phyloP scores from a whole-genome alignment of 2,888 invertebrate genomes.

The Spilosoma lubricipeda region DNA sequence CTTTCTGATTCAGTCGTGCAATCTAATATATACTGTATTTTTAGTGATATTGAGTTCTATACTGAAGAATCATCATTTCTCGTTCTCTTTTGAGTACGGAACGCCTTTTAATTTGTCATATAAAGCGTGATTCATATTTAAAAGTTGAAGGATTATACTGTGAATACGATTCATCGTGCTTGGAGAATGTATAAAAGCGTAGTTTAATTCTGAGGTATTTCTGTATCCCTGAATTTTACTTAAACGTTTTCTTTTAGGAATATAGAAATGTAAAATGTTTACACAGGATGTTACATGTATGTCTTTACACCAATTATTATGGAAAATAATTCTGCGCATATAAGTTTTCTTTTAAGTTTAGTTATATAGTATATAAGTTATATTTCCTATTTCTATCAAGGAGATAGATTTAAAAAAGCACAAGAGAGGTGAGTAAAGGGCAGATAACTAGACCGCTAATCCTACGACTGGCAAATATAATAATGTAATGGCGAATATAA shows the following conservation, averaged over 20 bases:
- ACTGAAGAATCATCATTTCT: neutral
- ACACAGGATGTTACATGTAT: no score
- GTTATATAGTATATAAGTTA: no score
- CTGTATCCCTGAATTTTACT: neutral
- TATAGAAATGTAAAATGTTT: neutral
- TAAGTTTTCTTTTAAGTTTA: no score
- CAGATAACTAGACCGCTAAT: no score
- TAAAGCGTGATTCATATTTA: slow-evolving; percentile 53
- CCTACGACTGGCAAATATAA: neutral
- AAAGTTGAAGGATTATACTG: slow-evolving; percentile 43
- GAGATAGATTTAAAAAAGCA: no score
- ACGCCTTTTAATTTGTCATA: slow-evolving; percentile 51
- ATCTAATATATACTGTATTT: slow-evolving; percentile 27
- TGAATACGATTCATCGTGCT: slow-evolving; percentile 38
- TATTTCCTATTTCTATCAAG: no score
- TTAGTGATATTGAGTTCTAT: slow-evolving; percentile 13
- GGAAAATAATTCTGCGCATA: neutral
- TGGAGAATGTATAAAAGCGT: slow-evolving; percentile 35
- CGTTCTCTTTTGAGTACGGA: slow-evolving; percentile 45
- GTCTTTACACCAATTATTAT: neutral
- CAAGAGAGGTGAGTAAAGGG: no score
- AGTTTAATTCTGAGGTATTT: slow-evolving; percentile 17
- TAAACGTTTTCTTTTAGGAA: no score
- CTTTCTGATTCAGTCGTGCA: slow-evolving; percentile 17
- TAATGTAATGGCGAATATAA: no score